Conservation (phyloP, 2,888 invertebrate species). For the Idaea biselata region DNA sequence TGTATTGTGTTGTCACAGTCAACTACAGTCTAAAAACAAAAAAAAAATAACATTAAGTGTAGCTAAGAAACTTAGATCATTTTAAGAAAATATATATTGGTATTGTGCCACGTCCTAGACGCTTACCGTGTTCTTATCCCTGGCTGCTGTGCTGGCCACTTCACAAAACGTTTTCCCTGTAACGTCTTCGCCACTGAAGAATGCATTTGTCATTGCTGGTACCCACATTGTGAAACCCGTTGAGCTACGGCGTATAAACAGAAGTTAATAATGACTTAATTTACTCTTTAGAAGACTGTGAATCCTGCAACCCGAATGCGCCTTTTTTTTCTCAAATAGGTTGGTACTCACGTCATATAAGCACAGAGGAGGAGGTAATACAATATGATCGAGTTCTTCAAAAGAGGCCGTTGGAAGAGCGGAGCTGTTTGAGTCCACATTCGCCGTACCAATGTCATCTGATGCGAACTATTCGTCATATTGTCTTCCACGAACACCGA, state of each 20-base stretch:
- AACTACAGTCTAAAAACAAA: constrained; percentile 37
- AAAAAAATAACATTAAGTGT: too few relatives aligned
- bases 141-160: constrained; percentile 50
- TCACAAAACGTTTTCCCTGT: constrained; percentile 56
- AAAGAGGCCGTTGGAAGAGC: constrained; percentile 58
- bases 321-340: too few relatives aligned
- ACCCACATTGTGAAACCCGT: constrained; percentile 70
- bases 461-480: constrained; percentile 16
- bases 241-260: constrained; percentile 40
- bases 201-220: constrained; percentile 63
- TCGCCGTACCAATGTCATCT: constrained; percentile 40
- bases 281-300: not conserved
- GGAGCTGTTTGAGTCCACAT: constrained; percentile 70
- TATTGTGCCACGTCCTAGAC: not conserved
- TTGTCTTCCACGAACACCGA: constrained; percentile 48
- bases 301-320: too few relatives aligned
- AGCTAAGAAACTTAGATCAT: too few relatives aligned
- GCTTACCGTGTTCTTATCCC: constrained; percentile 38
- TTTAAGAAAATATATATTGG: not conserved
- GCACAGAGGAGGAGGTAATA: constrained; percentile 62
- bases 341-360: constrained; percentile 62
- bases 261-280: not conserved
- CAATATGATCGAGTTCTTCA: constrained; percentile 57
- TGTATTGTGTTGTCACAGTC: constrained; percentile 56
- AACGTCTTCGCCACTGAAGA: constrained; percentile 51